phyloP scores from a whole-genome alignment of 2,888 invertebrate species.

The Ptilodon capucinus region DNA sequence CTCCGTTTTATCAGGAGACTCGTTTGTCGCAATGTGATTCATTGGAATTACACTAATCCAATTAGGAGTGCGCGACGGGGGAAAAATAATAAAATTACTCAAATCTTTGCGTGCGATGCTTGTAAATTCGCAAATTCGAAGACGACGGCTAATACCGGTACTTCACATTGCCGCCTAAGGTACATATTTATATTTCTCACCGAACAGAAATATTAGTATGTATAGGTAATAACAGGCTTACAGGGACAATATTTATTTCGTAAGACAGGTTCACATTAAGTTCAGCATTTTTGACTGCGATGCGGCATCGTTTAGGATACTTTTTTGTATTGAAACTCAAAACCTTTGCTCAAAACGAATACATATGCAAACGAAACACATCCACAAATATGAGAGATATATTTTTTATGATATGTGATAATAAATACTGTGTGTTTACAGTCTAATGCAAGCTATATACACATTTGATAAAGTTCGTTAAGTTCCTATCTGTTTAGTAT shows the following conservation, averaged over 20 bases:
- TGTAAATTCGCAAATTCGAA: constrained; percentile 23
- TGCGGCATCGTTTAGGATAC: too few relatives aligned
- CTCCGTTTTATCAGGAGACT: constrained; percentile 36
- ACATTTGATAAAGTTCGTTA: not conserved
- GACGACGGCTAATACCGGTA: not conserved
- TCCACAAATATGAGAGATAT: too few relatives aligned
- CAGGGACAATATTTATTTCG: too few relatives aligned
- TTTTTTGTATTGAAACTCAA: too few relatives aligned
- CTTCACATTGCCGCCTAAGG: not conserved
- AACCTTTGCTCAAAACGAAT: too few relatives aligned
- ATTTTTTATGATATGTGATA: not conserved
- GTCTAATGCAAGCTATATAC: not conserved
- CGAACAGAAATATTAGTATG: too few relatives aligned
- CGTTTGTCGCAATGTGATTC: constrained; percentile 54
- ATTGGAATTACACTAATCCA: constrained; percentile 54
- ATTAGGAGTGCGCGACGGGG: constrained; percentile 37
- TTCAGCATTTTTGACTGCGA: too few relatives aligned
- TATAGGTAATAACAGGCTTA: too few relatives aligned
- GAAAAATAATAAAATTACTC: constrained; percentile 42
- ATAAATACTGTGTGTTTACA: not conserved
- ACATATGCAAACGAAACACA: too few relatives aligned
- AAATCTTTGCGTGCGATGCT: constrained; percentile 25
- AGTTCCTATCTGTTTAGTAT: not conserved
- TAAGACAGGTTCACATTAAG: too few relatives aligned
- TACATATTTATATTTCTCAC: too few relatives aligned